A percentile compares a stretch with the other conserved stretches of the same genome.
These are phyloP conservation scores for Heterotilapia buettikoferi DNA, from an alignment of 2,113 vertebrate species.

Conservation along the genomic window DNA sequence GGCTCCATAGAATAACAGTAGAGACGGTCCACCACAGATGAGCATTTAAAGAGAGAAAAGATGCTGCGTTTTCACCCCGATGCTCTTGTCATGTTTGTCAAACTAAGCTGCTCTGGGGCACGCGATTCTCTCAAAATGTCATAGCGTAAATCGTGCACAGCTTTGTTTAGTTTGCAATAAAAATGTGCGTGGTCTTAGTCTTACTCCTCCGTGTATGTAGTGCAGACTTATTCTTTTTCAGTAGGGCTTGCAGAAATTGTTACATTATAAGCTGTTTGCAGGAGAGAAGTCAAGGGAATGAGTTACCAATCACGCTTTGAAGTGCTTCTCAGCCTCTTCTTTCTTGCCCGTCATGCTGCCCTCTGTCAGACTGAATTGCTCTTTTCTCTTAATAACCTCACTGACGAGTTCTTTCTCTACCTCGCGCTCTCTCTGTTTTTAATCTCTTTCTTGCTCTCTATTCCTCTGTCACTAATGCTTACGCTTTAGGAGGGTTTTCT, in stretches of 20 bases:
- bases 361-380: conserved; percentile 51
- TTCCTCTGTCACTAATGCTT: conserved; percentile 35
- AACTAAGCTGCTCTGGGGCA: background rate
- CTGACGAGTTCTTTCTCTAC: conserved; percentile 11
- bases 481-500: conserved; percentile 21
- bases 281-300: conserved; percentile 33
- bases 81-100: conserved; percentile 21
- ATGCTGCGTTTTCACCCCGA: background rate
- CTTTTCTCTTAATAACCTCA: conserved; percentile 59
- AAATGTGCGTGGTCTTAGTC: conserved; percentile 4
- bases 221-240: background rate
- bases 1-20: conserved; percentile 3
- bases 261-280: conserved; percentile 37
- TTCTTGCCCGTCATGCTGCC: conserved; percentile 14
- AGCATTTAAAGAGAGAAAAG: conserved; percentile 3
- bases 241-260: background rate
- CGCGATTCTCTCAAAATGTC: conserved; percentile 1
- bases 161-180: conserved; percentile 23
- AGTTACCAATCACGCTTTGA: conserved; percentile 33
- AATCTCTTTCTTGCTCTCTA: background rate
- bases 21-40: background rate
- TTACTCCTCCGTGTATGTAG: background rate
- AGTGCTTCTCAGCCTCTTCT: conserved; percentile 28
- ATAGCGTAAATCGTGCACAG: background rate
- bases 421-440: background rate